Evolutionary conservation across 2,113 vertebrate species (phyloP), one percentile per base, ranked within the genome.

Genomic region (Sphyrna mokarran): DNA sequence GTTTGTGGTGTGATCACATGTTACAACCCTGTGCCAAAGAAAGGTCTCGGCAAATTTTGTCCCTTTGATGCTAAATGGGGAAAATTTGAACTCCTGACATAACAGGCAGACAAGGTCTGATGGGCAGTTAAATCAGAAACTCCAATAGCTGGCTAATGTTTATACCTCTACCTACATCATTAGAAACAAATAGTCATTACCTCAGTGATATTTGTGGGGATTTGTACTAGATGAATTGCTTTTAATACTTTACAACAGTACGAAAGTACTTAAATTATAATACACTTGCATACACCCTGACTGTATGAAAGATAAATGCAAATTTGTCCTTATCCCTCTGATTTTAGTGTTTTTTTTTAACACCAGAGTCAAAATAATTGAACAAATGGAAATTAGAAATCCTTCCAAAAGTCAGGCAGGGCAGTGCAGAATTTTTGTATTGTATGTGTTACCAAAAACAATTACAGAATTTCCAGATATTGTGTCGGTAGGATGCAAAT

Each of bases 401-500:
- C 90, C 90, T 93, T 37, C 90, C 90, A 93, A 37, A 63, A 63
- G 16, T 68, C 63, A 20, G 20, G 20, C 63, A 68, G 63, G n/a
- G 90, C 11, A 26, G 16, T 68, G 68, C 37, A 68, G 13, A n/a
- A 37, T 58, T 89, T 63, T 37, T 68, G 10, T 61, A n/a, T 63
- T 90, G 87, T 90, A 90, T 61, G 48, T 61, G 87, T 61, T 66
- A 68, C 13, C 43, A 94, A 94, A 94, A 33, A 68, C 90, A 94
- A 94, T 68, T n/a, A 63, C 90, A 94, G 90, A 66, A 40, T 68
- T 94, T 94, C 90, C 90, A 94, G 90, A 94, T 70, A 94, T 70
- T 94, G 93, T 94, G 66, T 69, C 93, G 29, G 37, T 70, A 70
- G 66, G 40, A 48, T 70, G 68, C n/a, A 72, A 94, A 70, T 37